Conservation (phyloP, 23 tunicate genomes). For the Diplosoma virens region DNA sequence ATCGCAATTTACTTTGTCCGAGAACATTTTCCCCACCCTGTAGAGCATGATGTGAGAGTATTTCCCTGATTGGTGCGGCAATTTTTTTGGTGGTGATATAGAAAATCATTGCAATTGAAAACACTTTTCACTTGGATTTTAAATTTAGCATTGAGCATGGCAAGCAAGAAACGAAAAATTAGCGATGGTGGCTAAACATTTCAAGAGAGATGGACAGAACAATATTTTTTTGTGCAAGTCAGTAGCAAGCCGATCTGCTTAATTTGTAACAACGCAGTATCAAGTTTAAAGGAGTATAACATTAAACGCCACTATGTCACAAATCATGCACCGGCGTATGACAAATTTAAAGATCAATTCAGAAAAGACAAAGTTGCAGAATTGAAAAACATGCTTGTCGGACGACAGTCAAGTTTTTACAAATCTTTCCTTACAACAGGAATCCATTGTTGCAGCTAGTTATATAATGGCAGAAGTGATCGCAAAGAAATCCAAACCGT, state of each 20-base stretch:
- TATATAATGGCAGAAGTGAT: conserved; percentile 55
- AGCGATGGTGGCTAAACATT: conserved; percentile 8
- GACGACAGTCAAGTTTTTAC: conserved; percentile 39
- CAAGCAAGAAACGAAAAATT: conserved; percentile 25
- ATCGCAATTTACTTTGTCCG: too few relatives aligned
- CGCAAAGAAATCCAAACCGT: conserved; percentile 52
- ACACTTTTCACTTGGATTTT: too few relatives aligned
- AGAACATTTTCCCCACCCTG: too few relatives aligned
- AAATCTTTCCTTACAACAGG: conserved; percentile 51
- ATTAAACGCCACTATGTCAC: conserved; percentile 24
- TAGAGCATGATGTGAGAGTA: too few relatives aligned
- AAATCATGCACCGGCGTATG: conserved; percentile 24
- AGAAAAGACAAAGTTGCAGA: conserved; percentile 18
- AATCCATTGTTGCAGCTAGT: conserved; percentile 56
- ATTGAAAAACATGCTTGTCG: neutral
- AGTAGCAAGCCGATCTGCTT: conserved; percentile 28
- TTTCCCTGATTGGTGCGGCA: too few relatives aligned
- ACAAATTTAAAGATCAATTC: conserved; percentile 16
- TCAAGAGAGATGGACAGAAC: conserved; percentile 18
- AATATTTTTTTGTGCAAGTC: conserved; percentile 23
- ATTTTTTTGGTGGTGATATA: too few relatives aligned
- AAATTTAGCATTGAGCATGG: conserved; percentile 14
- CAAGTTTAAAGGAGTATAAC: conserved; percentile 20
- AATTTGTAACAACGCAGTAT: conserved; percentile 9
- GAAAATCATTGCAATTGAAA: too few relatives aligned